Base-by-base conservation (phyloP, 2,797 vertebrate species). In the Hippocampus kuda region DNA sequence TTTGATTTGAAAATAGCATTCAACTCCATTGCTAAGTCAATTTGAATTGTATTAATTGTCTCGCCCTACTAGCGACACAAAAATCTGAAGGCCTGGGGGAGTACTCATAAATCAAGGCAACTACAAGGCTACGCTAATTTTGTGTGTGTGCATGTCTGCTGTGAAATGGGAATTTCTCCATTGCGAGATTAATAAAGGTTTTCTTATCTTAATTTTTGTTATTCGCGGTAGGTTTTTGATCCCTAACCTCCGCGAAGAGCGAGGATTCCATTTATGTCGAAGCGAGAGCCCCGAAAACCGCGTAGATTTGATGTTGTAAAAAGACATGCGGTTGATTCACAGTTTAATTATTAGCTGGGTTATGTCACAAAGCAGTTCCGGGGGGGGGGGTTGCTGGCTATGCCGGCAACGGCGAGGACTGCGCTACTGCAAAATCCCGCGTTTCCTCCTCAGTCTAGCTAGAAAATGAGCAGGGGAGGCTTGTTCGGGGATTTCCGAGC, bases 401-500 rank as follows among this genome's bases (percentile, higher is more conserved):
- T 70, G 67, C 62, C 65, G 72, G 72, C 60, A 68, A 48, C 66
- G 71, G 24, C 70, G 46, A 67, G 74, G 71, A 70, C 70, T 22
- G 30, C 65, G 68, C 7, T 53, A 26, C 71, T 38, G 30, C 59
- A 61, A 70, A 81, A 81, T 75, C 70, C 75, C 53, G 61, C 65
- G 67, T 72, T 82, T 82, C 74, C 72, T 82, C 73, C 72, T 72
- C 73, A 72, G 74, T 81, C 76, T 77, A 70, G 34, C 51, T 74
- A 80, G 77, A 80, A 83, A 84, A 74, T 71, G 66, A 81, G 76
- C 48, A 48, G 76, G 75, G 34, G 68, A 74, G 75, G 72, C 76
- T 75, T 79, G 79, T 85, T 68, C 70, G 85, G 85, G 89, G 87
- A 87, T 88, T 90, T 88, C 88, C 89, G 83, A 69, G 80, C 83